Evolutionary conservation across 2,888 invertebrate genomes (phyloP), one percentile per base, ranked within the genome.

Genomic region (Lycocerus yunnanus): DNA sequence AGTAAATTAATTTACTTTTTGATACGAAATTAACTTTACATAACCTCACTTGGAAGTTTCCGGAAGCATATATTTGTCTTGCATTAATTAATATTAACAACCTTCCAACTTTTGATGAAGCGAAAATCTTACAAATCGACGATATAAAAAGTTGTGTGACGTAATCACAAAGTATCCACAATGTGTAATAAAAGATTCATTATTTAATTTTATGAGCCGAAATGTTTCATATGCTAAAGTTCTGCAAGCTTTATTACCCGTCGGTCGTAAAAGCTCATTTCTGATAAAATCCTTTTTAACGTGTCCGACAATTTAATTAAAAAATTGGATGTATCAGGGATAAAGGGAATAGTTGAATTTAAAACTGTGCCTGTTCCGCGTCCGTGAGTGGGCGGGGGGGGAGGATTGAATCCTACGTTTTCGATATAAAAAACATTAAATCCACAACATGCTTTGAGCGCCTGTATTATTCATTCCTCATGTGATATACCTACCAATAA

Each of bases 1-100:
- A 74, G 71, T 74, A 74, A 74, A 74, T 74, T 74, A 74, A 74
- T 71, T 71, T 27, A 13, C 27, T 27, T 27, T 27, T n/a, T 27
- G n/a, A 27, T 27, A 27, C 13, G 1, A 43, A 24, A 10, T 24
- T 24, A 24, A 24, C 24, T 24, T 24, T 24, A 24, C 24, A 11
- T 24, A 24, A n/a, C 43, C n/a, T n/a, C 43, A n/a, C 43, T 6
- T n/a, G 6, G 43, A 43, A 5, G n/a, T 43, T 43, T 43, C 6
- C 6, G 43, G 13, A 27, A 27, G n/a, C 27, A 4, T n/a, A n/a
- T n/a, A 43, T 43, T 43, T 43, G 43, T 43, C 43, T n/a, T 43
- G 43, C 43, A 43, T 43, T 43, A 43, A 43, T 43, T 43, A 43
- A 43, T 43, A n/a, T n/a, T n/a, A 27, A n/a, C 13, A 27, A 13